These are phyloP conservation scores for Diglossa brunneiventris DNA, from an alignment of 2,113 vertebrate genomes.

Conservation along the genomic window DNA sequence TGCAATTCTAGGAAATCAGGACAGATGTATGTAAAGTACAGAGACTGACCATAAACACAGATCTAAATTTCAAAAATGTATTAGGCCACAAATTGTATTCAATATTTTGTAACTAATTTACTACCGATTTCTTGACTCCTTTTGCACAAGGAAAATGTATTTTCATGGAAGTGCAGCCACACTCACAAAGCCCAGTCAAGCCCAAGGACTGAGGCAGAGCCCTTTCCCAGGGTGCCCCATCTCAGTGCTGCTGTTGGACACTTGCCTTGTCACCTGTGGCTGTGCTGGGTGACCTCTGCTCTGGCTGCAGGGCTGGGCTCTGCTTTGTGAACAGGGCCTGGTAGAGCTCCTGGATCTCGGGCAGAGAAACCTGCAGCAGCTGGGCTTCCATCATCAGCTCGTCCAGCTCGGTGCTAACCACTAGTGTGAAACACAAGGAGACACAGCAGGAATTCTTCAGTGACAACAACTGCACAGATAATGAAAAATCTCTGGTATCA, in stretches of 20 bases:
- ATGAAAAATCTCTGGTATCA: background rate
- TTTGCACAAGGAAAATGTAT: background rate
- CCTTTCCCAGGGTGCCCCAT: background rate
- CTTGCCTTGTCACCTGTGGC: slow-evolving; percentile 70
- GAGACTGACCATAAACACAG: background rate
- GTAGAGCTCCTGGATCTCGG: slow-evolving; percentile 89
- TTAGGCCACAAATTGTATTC: background rate
- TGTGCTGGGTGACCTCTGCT: slow-evolving; percentile 64
- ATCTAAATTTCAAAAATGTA: background rate
- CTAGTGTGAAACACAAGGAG: slow-evolving; percentile 66
- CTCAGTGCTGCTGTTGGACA: slow-evolving; percentile 13
- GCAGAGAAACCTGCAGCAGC: slow-evolving; percentile 88
- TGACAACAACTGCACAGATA: background rate
- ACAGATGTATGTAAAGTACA: background rate
- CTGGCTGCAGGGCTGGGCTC: slow-evolving; percentile 47
- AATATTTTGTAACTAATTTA: background rate
- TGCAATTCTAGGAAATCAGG: background rate
- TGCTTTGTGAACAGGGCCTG: slow-evolving; percentile 80
- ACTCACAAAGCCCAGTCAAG: background rate
- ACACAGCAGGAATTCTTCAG: background rate
- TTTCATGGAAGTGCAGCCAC: background rate
- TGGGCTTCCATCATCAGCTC: slow-evolving; percentile 95
- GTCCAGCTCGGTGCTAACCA: slow-evolving; percentile 84
- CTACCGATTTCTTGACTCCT: background rate
- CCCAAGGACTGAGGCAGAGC: background rate